Percentiles rank a stretch among this genome's conserved stretches.
Conservation (phyloP, 2,797 vertebrate genomes). For the Eidolon dupreanum region DNA sequence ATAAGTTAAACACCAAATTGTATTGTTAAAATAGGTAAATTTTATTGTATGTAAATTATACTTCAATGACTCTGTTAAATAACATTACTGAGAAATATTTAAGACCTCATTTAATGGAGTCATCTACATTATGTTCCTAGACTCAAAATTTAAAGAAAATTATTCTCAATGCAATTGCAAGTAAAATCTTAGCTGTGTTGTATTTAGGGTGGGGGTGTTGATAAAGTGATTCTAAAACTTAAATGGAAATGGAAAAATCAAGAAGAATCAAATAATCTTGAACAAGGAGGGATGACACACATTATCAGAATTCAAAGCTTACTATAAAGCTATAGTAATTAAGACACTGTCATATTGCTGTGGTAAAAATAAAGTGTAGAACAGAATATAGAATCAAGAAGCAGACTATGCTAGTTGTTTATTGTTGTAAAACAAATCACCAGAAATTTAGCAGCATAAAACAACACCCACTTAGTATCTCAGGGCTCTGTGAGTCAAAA, state of each 20-base stretch:
- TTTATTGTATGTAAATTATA: no score
- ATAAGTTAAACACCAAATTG: no score
- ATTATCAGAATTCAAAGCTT: background rate
- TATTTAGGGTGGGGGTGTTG: background rate
- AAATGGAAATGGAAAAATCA: background rate
- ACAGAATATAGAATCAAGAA: background rate
- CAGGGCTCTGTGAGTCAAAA: background rate
- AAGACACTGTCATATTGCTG: background rate
- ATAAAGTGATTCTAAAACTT: background rate
- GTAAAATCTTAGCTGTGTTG: background rate
- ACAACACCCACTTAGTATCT: background rate
- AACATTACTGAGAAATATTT: background rate
- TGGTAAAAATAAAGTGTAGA: background rate
- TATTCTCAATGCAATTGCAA: background rate
- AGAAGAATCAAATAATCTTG: background rate
- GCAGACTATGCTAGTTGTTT: background rate
- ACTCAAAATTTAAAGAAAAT: conserved; percentile 28
- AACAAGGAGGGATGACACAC: background rate
- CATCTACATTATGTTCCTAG: background rate
- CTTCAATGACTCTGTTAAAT: no score
- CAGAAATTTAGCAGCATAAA: background rate
- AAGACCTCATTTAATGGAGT: background rate
- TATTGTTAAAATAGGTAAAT: no score
- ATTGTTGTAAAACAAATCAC: background rate
- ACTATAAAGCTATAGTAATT: background rate